Evolutionary conservation across 2,113 vertebrate species (phyloP), one percentile per base, ranked within the genome.

Genomic region (Megaleporinus macrocephalus): DNA sequence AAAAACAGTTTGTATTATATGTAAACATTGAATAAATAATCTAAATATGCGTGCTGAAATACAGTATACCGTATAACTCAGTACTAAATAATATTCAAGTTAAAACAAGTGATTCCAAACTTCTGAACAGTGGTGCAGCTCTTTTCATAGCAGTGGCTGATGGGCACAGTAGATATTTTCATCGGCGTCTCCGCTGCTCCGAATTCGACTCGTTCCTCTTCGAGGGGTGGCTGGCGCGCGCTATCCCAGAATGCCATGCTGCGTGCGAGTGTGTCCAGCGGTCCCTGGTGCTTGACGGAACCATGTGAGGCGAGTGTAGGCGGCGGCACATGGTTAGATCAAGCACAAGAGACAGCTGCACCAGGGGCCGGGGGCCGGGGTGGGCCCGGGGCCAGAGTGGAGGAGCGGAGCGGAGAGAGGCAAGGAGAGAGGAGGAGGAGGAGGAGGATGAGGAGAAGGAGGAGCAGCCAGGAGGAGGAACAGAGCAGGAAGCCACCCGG

Each of bases 221-320:
- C 81, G 75, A 41, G 61, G 72, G 70, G 63, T 61, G 74, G 61
- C 76, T 77, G 63, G 73, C 51, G 87, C 92, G 94, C 89, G 91
- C 93, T 92, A 91, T 95, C 94, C 94, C 88, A 93, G 93, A 90
- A 93, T 96, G 96, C 94, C 94, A 96, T 95, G 95, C 95, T 90
- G 95, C 94, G 95, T 95, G 95, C 91, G 95, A 86, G 78, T 96
- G 95, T 96, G 93, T 95, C 91, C 86, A 93, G 95, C 98, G 96
- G 97, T 98, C 98, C 98, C 96, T 98, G 98, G 98, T 98, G 98
- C 98, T 99, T 99, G 98, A 99, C 97, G 95, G 97, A 99, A 99
- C 98, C 98, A 99, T 99, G 98, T 99, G 98, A 97, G 94, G 96
- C 95, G 96, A 97, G 94, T 95, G 95, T 94, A 96, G 95, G 97